Percentiles rank a stretch among this genome's conserved stretches.
phyloP scores from a whole-genome alignment of 2,113 vertebrate genomes.

The Albula goreensis region DNA sequence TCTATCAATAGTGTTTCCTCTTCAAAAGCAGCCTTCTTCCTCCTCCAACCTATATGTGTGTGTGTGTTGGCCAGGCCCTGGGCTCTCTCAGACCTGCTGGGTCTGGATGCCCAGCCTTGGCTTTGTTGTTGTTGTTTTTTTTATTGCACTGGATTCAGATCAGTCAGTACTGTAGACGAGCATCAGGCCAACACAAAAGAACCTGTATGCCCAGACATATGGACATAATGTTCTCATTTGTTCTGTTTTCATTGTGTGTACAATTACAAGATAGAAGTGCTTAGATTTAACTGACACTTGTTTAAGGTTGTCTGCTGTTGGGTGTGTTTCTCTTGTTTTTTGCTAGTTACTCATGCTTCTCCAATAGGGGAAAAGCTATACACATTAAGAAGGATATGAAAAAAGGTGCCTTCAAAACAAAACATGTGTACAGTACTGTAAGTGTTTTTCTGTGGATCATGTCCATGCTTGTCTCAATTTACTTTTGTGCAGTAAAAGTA shows the following conservation, averaged over 20 bases:
- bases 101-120: background rate
- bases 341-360: slow-evolving; percentile 6
- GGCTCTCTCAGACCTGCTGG: background rate
- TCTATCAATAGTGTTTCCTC: background rate
- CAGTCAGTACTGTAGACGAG: slow-evolving; percentile 16
- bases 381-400: background rate
- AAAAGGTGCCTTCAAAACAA: slow-evolving; percentile 18
- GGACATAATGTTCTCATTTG: background rate
- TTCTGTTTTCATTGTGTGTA: slow-evolving; percentile 15
- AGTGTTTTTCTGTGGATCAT: background rate
- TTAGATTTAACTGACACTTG: background rate
- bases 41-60: background rate
- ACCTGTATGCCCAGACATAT: background rate
- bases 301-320: background rate
- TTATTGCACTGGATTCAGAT: background rate
- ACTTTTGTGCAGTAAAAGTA: background rate
- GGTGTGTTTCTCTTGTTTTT: slow-evolving; percentile 8
- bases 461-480: slow-evolving; percentile 18
- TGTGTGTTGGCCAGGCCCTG: background rate
- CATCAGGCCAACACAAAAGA: background rate
- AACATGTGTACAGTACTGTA: slow-evolving; percentile 14
- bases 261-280: background rate
- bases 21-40: background rate
- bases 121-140: background rate
- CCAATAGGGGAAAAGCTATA: slow-evolving; percentile 17